phyloP scores from a whole-genome alignment of 2,888 invertebrate genomes.

The Ecliptopera silaceata region DNA sequence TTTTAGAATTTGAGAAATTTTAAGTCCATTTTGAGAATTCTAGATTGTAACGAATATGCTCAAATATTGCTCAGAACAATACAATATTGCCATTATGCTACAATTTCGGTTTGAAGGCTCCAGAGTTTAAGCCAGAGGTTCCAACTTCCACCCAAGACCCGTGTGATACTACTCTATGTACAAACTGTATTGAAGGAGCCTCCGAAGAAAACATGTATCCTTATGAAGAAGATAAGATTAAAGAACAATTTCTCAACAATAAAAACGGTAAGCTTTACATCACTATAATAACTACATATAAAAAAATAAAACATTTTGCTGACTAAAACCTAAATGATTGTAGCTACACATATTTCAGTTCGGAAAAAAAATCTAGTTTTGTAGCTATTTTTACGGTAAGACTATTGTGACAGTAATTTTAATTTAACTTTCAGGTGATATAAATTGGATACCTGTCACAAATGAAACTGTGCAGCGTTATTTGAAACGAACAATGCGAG shows the following conservation, averaged over 20 bases:
- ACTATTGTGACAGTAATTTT: too few relatives aligned
- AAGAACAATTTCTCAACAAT: neutral
- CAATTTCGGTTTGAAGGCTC: neutral
- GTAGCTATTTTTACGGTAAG: too few relatives aligned
- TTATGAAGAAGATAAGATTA: neutral
- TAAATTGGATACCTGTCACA: neutral
- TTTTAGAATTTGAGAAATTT: too few relatives aligned
- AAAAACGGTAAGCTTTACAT: neutral
- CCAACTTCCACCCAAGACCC: conserved; percentile 12
- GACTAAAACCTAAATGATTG: too few relatives aligned
- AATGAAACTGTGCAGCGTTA: neutral
- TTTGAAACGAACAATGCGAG: neutral
- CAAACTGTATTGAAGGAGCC: conserved; percentile 10
- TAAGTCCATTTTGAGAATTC: too few relatives aligned
- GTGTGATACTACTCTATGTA: conserved; percentile 17
- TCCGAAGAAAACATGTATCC: neutral
- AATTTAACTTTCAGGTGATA: neutral
- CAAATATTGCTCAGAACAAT: too few relatives aligned
- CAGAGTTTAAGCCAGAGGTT: neutral
- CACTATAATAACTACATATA: too few relatives aligned
- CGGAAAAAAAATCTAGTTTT: too few relatives aligned
- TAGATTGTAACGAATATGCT: too few relatives aligned
- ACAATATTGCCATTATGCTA: too few relatives aligned
- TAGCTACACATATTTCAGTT: too few relatives aligned
- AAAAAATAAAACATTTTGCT: neutral